Conservation (phyloP, 2,797 vertebrate species). For the Adelosebastes latens region DNA sequence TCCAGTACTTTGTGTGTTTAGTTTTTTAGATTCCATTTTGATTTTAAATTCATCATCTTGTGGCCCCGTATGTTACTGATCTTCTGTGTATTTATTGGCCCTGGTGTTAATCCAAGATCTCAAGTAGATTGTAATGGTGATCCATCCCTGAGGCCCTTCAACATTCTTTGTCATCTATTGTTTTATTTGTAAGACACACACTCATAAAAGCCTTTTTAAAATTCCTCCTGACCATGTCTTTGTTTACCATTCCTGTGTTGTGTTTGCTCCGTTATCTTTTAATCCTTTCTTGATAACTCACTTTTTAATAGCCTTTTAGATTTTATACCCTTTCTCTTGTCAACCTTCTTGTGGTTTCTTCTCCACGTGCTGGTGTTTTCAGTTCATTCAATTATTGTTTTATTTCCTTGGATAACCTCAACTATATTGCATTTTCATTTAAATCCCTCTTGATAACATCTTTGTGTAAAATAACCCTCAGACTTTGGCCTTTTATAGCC, state of each 20-base stretch:
- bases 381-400: constrained; percentile 12
- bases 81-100: not conserved
- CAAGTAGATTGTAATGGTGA: not conserved
- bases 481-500: not conserved
- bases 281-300: constrained; percentile 20
- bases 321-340: constrained; percentile 17
- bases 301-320: constrained; percentile 19
- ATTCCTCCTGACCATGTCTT: not conserved
- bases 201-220: not conserved
- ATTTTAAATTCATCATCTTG: not conserved
- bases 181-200: not conserved
- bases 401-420: constrained; percentile 10
- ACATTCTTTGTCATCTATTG: not conserved
- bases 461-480: constrained; percentile 1
- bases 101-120: not conserved
- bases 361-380: not conserved
- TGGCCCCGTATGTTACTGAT: not conserved
- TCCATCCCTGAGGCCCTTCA: not conserved
- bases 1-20: not conserved
- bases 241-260: not conserved
- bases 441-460: not conserved
- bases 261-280: constrained; percentile 6
- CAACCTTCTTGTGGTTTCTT: not conserved
- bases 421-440: constrained; percentile 10
- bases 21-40: not conserved